These are phyloP conservation scores for Hirtodrosophila duncani DNA, from an alignment of 2,888 invertebrate genomes.

Conservation along the genomic window DNA sequence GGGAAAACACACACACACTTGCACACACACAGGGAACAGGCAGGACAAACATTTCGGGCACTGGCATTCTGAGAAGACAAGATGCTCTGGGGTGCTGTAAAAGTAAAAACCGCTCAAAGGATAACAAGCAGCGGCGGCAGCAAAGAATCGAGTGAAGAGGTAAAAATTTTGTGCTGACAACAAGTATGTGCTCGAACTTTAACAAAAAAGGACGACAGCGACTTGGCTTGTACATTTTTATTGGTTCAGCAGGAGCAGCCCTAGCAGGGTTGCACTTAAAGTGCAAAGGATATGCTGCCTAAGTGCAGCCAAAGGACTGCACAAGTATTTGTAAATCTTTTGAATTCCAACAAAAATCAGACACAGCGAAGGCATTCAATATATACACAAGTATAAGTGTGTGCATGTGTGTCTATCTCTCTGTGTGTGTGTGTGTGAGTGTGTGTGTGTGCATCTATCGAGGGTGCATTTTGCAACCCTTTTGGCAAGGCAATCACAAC, in stretches of 20 bases:
- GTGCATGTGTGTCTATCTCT: no score
- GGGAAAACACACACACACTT: slow-evolving; percentile 52
- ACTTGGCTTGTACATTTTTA: slow-evolving; percentile 65
- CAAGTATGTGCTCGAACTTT: slow-evolving; percentile 61
- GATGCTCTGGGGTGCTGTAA: slow-evolving; percentile 75
- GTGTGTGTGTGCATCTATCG: no score
- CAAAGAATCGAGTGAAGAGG: slow-evolving; percentile 52
- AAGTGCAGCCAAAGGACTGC: slow-evolving; percentile 61
- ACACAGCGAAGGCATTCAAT: slow-evolving; percentile 33
- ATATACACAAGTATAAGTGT: slow-evolving; percentile 4
- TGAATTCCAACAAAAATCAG: slow-evolving; percentile 65
- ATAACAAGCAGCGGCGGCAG: slow-evolving; percentile 21
- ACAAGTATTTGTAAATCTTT: slow-evolving; percentile 70
- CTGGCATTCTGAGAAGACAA: slow-evolving; percentile 61
- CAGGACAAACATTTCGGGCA: slow-evolving; percentile 57
- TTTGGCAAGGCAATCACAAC: slow-evolving; percentile 53
- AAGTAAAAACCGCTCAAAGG: slow-evolving; percentile 43
- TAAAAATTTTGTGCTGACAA: slow-evolving; percentile 65
- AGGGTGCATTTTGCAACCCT: slow-evolving; percentile 71
- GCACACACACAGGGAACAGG: no score
- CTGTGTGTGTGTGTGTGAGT: background rate
- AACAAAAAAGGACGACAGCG: slow-evolving; percentile 45
- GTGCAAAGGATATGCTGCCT: slow-evolving; percentile 44
- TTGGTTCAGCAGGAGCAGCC: slow-evolving; percentile 58
- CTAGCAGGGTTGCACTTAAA: slow-evolving; percentile 63